Conservation (phyloP, 2,113 vertebrate genomes). For the Actinemys pallida region DNA sequence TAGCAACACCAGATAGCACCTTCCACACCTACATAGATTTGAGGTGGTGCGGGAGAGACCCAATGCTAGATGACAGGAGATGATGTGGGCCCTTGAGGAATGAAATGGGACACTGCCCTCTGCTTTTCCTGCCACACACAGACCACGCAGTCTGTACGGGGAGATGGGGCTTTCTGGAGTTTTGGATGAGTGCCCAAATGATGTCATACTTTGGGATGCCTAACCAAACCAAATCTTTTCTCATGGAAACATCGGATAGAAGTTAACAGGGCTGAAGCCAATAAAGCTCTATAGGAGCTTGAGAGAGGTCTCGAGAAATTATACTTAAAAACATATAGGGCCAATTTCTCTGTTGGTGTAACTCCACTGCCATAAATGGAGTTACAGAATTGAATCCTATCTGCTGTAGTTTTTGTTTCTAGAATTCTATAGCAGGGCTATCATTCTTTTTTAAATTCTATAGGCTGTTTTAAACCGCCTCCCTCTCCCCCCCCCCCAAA, state of each 20-base stretch:
- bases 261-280: background rate
- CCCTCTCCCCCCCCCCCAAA: too few relatives aligned
- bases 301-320: background rate
- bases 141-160: background rate
- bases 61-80: background rate
- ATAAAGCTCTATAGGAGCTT: background rate
- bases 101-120: background rate
- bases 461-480: background rate
- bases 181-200: background rate
- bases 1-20: background rate
- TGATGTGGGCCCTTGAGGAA: too few relatives aligned
- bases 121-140: background rate
- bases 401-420: background rate
- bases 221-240: background rate
- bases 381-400: background rate
- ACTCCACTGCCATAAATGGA: background rate
- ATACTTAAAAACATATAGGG: background rate
- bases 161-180: background rate
- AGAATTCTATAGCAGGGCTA: background rate
- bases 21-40: background rate
- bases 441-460: background rate
- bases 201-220: background rate
- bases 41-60: background rate
- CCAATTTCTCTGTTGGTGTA: background rate
- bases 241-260: background rate